Evolutionary conservation across 2,888 invertebrate species (phyloP).

Genomic region (Luperina nickerlii): DNA sequence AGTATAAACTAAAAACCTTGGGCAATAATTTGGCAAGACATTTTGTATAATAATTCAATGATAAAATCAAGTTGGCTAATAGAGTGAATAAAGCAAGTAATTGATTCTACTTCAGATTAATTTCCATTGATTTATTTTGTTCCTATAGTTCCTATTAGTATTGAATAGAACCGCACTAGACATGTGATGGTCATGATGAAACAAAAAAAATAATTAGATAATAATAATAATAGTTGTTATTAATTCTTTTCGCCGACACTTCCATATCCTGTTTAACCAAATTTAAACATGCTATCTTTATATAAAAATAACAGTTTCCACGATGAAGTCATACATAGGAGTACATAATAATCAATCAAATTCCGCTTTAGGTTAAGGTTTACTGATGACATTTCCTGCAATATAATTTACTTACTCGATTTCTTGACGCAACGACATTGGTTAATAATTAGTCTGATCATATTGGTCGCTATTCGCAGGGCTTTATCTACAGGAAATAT

Average conservation of each 20-base stretch:
- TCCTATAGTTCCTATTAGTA: neutral
- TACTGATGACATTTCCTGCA: conserved; percentile 48
- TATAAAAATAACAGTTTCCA: conserved; percentile 67
- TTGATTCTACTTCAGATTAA: neutral
- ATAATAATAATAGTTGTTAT: conserved; percentile 10
- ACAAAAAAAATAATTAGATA: conserved; percentile 41
- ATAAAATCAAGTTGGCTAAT: conserved; percentile 27
- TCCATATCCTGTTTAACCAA: neutral
- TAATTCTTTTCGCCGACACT: neutral
- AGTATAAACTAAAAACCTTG: neutral
- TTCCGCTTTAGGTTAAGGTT: conserved; percentile 76
- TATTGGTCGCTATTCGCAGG: conserved; percentile 72
- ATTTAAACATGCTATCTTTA: conserved; percentile 48
- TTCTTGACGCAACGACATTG: conserved; percentile 83
- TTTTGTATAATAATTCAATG: conserved; percentile 7
- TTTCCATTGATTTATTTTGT: conserved; percentile 1
- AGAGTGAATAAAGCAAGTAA: neutral
- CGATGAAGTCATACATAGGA: conserved; percentile 73
- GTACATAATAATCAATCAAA: conserved; percentile 80
- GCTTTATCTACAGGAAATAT: conserved; percentile 71
- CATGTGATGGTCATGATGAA: conserved; percentile 58
- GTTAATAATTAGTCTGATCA: conserved; percentile 86
- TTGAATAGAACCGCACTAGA: conserved; percentile 17
- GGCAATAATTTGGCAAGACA: neutral
- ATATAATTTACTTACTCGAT: conserved; percentile 81